These are phyloP conservation scores for Phoeniculus purpureus DNA, from an alignment of 2,797 vertebrate species.

Conservation along the genomic window DNA sequence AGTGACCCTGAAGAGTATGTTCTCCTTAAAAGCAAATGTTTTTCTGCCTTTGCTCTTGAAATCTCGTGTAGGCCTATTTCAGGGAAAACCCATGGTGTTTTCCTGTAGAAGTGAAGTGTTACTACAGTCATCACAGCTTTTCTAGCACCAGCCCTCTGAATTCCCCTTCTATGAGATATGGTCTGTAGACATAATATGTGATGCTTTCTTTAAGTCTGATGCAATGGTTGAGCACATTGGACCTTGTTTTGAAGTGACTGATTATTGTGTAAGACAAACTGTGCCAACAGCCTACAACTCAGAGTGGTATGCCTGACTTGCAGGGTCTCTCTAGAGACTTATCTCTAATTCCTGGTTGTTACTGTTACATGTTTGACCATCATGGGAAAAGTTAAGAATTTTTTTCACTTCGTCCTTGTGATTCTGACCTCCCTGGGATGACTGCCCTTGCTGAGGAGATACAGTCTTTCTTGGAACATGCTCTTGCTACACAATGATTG, in stretches of 20 bases:
- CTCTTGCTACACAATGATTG: neutral
- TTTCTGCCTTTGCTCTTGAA: neutral
- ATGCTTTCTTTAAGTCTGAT: neutral
- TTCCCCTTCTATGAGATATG: neutral
- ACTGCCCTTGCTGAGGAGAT: neutral
- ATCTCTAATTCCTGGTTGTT: neutral
- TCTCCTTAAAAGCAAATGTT: neutral
- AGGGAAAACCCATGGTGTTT: neutral
- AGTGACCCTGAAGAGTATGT: neutral
- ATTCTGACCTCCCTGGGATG: neutral
- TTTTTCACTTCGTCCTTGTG: neutral
- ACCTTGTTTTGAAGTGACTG: neutral
- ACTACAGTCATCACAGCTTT: neutral
- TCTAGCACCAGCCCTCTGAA: neutral
- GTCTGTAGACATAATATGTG: neutral
- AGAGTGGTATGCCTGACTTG: neutral
- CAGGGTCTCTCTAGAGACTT: neutral
- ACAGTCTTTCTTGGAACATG: neutral
- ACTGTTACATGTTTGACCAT: neutral
- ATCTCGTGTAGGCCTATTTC: neutral
- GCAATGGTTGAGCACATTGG: neutral
- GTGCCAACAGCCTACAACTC: neutral
- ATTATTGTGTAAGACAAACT: neutral
- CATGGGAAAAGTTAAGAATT: neutral
- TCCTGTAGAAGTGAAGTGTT: neutral